Evolutionary conservation across 2,888 invertebrate genomes (phyloP).

Genomic region (Trisateles emortualis): DNA sequence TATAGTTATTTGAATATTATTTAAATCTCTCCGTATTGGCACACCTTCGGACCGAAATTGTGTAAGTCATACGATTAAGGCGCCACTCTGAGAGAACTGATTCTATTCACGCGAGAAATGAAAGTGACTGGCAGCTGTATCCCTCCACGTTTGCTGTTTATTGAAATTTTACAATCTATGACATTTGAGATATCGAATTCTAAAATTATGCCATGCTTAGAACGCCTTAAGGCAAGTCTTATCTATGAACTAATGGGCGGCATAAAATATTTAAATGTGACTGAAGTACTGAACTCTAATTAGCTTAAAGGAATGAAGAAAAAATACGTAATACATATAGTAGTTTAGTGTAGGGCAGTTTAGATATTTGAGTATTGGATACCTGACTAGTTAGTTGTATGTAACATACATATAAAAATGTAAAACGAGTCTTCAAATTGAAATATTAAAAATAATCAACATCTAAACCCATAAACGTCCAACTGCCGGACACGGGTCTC

Average conservation of each 20-base stretch:
- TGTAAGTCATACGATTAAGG: conserved; percentile 61
- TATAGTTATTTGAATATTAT: conserved; percentile 49
- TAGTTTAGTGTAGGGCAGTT: too few relatives aligned
- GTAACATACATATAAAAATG: too few relatives aligned
- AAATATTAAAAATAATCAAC: too few relatives aligned
- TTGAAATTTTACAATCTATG: conserved; percentile 38
- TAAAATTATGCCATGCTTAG: conserved; percentile 14
- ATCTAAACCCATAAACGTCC: too few relatives aligned
- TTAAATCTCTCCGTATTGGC: conserved; percentile 41
- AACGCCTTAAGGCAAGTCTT: conserved; percentile 12
- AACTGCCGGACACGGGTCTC: too few relatives aligned
- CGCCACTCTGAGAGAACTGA: conserved; percentile 58
- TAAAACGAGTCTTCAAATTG: too few relatives aligned
- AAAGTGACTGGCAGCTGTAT: conserved; percentile 73
- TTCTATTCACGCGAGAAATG: conserved; percentile 82
- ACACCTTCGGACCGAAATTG: conserved; percentile 51
- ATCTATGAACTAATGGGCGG: conserved; percentile 7
- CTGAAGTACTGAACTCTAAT: neutral
- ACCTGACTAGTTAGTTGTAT: too few relatives aligned
- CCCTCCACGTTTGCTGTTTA: conserved; percentile 30
- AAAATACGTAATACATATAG: neutral
- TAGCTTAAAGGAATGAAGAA: conserved; percentile 1
- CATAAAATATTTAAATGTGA: conserved; percentile 11
- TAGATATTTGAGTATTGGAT: too few relatives aligned
- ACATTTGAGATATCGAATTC: conserved; percentile 35